Evolutionary conservation across 2,113 vertebrate species (phyloP).

Genomic region (Myanophis thanlyinensis): DNA sequence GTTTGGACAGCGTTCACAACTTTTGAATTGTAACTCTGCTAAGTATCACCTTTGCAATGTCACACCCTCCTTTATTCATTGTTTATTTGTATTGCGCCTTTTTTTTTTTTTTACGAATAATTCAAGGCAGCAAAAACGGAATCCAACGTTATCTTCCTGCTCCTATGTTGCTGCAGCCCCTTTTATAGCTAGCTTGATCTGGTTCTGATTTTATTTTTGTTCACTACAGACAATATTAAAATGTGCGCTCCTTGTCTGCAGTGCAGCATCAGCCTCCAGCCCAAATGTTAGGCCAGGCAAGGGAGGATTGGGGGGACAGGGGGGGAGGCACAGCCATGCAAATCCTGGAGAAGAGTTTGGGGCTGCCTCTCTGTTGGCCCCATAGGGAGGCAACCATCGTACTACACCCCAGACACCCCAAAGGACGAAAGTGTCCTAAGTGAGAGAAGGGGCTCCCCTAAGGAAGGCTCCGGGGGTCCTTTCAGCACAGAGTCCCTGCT

Average conservation of each 20-base stretch:
- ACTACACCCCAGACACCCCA: background rate
- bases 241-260: constrained; percentile 14
- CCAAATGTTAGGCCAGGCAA: background rate
- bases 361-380: background rate
- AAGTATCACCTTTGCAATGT: background rate
- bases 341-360: background rate
- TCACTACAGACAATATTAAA: background rate
- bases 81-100: background rate
- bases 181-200: background rate
- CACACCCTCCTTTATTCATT: background rate
- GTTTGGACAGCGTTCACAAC: background rate
- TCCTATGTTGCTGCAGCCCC: background rate
- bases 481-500: background rate
- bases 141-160: background rate
- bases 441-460: background rate
- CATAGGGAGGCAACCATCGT: background rate
- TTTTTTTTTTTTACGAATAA: background rate
- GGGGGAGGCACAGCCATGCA: accelerated
- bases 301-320: too few species aligned
- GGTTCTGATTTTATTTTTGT: background rate
- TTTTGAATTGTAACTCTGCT: background rate
- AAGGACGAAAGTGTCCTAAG: background rate
- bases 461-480: background rate
- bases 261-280: background rate
- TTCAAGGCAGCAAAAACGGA: background rate